These are phyloP conservation scores for Penaeus monodon DNA, from an alignment of 2,888 invertebrate species.

Conservation along the genomic window DNA sequence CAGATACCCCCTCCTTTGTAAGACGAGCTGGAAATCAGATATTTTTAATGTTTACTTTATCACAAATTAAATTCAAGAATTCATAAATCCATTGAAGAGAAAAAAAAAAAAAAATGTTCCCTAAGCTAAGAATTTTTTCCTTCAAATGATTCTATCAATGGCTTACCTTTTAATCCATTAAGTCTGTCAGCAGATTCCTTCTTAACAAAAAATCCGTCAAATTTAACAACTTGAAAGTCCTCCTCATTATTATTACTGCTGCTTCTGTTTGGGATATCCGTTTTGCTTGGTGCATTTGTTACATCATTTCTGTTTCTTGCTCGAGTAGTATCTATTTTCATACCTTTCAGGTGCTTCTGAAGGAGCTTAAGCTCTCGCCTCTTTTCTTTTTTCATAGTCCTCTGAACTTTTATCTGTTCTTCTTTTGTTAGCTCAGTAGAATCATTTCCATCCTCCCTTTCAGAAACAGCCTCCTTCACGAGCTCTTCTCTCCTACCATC, in stretches of 20 bases:
- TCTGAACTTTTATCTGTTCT: conserved; percentile 36
- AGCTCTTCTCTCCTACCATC: background rate
- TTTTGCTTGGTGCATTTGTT: background rate
- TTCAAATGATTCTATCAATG: too few relatives aligned
- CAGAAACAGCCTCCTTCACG: background rate
- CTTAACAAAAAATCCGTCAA: conserved; percentile 56
- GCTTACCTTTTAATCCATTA: conserved; percentile 40
- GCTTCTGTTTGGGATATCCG: background rate
- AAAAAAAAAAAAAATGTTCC: too few relatives aligned
- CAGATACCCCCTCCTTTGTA: conserved; percentile 37
- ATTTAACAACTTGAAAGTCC: conserved; percentile 37
- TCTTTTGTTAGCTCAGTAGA: conserved; percentile 20
- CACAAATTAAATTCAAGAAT: too few relatives aligned
- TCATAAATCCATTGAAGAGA: too few relatives aligned
- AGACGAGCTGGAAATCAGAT: conserved; percentile 42
- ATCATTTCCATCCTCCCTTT: background rate
- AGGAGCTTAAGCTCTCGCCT: background rate
- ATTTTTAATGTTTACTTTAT: too few relatives aligned
- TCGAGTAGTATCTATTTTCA: too few relatives aligned
- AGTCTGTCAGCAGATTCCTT: conserved; percentile 55
- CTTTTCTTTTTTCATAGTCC: conserved; percentile 58
- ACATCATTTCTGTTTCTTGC: background rate
- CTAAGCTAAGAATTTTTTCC: too few relatives aligned
- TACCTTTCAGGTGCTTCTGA: too few relatives aligned
- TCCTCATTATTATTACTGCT: background rate